These are phyloP conservation scores for Crotalus tigris DNA, from an alignment of 2,113 vertebrate species.

Conservation along the genomic window DNA sequence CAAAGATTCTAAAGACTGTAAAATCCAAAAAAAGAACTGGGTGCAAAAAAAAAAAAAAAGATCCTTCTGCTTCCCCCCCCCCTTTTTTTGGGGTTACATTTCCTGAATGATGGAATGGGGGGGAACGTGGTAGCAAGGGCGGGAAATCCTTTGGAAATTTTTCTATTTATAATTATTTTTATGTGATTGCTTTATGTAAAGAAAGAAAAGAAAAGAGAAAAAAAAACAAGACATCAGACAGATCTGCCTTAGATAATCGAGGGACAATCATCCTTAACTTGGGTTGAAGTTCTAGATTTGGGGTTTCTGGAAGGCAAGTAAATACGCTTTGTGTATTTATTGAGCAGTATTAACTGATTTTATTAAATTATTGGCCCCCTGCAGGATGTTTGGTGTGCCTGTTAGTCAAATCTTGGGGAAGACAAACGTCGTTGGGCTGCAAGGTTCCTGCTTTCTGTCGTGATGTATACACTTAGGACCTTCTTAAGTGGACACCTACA, in stretches of 20 bases:
- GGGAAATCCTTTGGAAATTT: conserved; percentile 67
- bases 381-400: not conserved
- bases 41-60: conserved; percentile 66
- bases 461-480: not conserved
- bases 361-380: conserved; percentile 58
- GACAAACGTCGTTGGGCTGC: not conserved
- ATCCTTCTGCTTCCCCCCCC: conserved; percentile 46
- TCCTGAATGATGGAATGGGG: conserved; percentile 59
- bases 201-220: conserved; percentile 32
- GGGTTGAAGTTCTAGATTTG: conserved; percentile 45
- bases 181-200: conserved; percentile 76
- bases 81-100: conserved; percentile 46
- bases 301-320: conserved; percentile 15
- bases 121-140: not conserved
- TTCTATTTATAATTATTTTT: conserved; percentile 80
- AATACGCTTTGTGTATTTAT: conserved; percentile 69
- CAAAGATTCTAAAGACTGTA: conserved; percentile 90
- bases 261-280: conserved; percentile 75
- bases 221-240: conserved; percentile 60
- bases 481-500: not conserved
- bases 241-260: conserved; percentile 76
- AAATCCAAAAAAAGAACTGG: conserved; percentile 81
- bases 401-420: not conserved
- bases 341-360: conserved; percentile 66
- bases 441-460: not conserved